These are phyloP conservation scores for Caenorhabditis zanzibari DNA, from an alignment of 2,888 invertebrate species.

Conservation along the genomic window DNA sequence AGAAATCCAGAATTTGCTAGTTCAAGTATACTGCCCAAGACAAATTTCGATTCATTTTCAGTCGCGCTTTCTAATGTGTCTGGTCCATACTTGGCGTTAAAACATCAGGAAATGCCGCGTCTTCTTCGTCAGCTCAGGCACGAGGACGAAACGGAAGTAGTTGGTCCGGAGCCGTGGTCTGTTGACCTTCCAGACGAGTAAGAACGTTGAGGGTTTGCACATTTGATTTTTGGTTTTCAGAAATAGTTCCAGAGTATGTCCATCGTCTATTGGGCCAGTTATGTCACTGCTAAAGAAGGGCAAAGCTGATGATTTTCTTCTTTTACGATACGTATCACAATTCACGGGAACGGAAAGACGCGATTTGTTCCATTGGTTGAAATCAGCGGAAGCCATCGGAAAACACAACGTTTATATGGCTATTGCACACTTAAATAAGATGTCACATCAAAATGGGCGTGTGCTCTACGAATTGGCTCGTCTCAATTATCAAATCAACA, in stretches of 20 bases:
- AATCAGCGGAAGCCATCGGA: constrained; percentile 36
- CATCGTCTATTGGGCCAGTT: constrained; percentile 15
- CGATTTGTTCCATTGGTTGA: constrained; percentile 50
- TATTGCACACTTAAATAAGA: constrained; percentile 29
- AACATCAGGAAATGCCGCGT: neutral
- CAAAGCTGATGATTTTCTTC: constrained; percentile 1
- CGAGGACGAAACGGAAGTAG: too few species aligned
- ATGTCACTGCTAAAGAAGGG: constrained; percentile 3
- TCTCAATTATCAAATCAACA: constrained; percentile 34
- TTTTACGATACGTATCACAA: neutral
- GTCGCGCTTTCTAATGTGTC: constrained; percentile 31
- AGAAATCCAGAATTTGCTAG: too few species aligned
- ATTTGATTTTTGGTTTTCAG: constrained; percentile 11
- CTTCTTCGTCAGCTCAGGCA: constrained; percentile 17
- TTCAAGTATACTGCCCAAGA: neutral
- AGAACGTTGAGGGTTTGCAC: neutral
- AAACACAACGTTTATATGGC: constrained; percentile 36
- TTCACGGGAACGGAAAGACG: constrained; percentile 15
- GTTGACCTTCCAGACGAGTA: constrained; percentile 29
- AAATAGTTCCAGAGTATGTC: constrained; percentile 33
- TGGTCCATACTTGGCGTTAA: neutral
- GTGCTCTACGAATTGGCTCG: constrained; percentile 43
- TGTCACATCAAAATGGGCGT: constrained; percentile 51
- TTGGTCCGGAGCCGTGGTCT: constrained; percentile 18
- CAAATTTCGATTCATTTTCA: constrained; percentile 4